Conservation (phyloP, 2,888 invertebrate genomes). For the Chaetogeoica ovagalla region DNA sequence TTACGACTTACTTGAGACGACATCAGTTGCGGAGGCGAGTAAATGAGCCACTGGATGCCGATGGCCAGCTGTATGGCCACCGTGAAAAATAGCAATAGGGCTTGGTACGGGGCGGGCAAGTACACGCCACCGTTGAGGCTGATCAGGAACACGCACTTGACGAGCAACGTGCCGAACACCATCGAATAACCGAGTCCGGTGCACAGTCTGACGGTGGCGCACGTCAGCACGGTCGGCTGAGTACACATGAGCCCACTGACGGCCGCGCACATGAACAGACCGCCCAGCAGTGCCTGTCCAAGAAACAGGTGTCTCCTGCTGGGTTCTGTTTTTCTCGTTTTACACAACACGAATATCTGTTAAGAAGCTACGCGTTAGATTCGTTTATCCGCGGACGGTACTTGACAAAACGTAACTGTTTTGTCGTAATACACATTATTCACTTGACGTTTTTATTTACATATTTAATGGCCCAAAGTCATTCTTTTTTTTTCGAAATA, state of each 20-base stretch:
- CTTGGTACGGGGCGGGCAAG: constrained; percentile 88
- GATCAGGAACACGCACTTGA: constrained; percentile 90
- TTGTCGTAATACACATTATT: too few species aligned
- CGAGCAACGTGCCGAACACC: constrained; percentile 86
- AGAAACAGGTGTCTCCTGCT: constrained; percentile 83
- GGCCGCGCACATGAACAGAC: constrained; percentile 79
- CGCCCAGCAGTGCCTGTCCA: constrained; percentile 82
- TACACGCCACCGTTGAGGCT: constrained; percentile 90
- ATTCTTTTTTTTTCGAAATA: too few species aligned
- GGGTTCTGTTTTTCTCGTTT: constrained; percentile 79
- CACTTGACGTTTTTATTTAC: too few species aligned
- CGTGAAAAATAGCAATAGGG: constrained; percentile 82
- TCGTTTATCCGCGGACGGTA: too few species aligned
- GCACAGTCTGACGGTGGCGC: constrained; percentile 79
- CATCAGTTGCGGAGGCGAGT: constrained; percentile 70
- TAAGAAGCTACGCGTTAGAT: background rate
- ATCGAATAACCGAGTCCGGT: constrained; percentile 77
- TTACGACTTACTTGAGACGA: constrained; percentile 54
- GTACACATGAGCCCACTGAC: constrained; percentile 78
- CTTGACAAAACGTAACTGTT: too few species aligned
- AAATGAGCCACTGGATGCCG: constrained; percentile 81
- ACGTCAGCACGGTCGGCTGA: constrained; percentile 77
- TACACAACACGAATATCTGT: constrained; percentile 76
- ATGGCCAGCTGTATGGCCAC: constrained; percentile 87
- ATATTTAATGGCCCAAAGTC: too few species aligned